Conservation (phyloP, 1,140 invertebrate genomes). For the Diorhabda carinulata region DNA sequence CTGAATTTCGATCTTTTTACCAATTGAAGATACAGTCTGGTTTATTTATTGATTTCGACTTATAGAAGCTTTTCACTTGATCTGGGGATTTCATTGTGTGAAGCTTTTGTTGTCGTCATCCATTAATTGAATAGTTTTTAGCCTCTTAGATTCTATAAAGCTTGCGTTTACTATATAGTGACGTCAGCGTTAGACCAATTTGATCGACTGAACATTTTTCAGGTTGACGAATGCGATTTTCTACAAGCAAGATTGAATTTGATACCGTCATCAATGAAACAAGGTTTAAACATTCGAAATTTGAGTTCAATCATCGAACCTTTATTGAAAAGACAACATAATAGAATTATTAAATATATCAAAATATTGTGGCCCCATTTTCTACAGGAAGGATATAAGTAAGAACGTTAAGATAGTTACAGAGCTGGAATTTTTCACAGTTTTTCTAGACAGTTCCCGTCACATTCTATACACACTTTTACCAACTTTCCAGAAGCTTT, state of each 20-base stretch:
- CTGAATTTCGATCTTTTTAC: too few relatives aligned
- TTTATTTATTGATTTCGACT: too few relatives aligned
- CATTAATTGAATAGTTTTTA: too few relatives aligned
- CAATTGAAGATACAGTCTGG: too few relatives aligned
- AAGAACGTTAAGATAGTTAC: not conserved
- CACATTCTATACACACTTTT: too few relatives aligned
- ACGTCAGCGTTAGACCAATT: not conserved
- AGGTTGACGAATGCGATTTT: constrained; percentile 63
- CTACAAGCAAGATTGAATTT: constrained; percentile 59
- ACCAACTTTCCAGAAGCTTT: too few relatives aligned
- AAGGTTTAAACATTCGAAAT: constrained; percentile 33
- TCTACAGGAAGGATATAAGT: constrained; percentile 35
- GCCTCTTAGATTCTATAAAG: not conserved
- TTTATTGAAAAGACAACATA: constrained; percentile 37
- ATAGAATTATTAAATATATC: constrained; percentile 35
- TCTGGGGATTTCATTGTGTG: too few relatives aligned
- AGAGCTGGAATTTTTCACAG: too few relatives aligned
- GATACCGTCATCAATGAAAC: constrained; percentile 55
- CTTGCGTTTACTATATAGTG: not conserved
- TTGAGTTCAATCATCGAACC: constrained; percentile 37
- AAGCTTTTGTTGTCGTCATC: too few relatives aligned
- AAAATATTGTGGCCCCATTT: constrained; percentile 41
- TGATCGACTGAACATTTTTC: constrained; percentile 8
- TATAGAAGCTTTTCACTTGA: too few relatives aligned
- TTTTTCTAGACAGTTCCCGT: too few relatives aligned